These are phyloP conservation scores for Paramormyrops hopkinsi DNA, from an alignment of 2,797 vertebrate species.

Conservation along the genomic window DNA sequence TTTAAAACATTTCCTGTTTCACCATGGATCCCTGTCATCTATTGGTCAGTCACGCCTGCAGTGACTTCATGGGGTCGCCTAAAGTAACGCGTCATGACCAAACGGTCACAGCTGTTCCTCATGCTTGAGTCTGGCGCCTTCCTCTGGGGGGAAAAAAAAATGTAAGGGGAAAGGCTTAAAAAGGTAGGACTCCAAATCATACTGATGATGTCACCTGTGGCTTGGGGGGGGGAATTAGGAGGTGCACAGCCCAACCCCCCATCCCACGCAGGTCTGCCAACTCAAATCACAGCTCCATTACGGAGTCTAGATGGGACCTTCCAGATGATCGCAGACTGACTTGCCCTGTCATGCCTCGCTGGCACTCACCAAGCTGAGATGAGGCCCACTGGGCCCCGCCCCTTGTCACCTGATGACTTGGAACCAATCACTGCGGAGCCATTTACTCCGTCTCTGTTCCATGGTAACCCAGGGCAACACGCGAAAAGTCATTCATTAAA, in stretches of 20 bases:
- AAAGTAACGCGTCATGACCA: background rate
- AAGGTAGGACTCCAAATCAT: background rate
- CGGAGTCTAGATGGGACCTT: constrained; percentile 56
- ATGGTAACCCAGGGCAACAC: background rate
- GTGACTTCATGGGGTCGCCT: background rate
- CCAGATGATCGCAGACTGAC: constrained; percentile 40
- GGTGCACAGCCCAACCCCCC: background rate
- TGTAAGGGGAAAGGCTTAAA: background rate
- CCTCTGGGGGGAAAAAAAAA: background rate
- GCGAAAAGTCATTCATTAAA: background rate
- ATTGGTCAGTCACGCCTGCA: background rate
- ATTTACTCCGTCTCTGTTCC: background rate
- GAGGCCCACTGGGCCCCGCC: background rate
- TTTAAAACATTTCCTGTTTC: background rate
- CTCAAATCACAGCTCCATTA: constrained; percentile 56
- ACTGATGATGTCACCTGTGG: background rate
- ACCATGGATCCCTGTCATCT: background rate
- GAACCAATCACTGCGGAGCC: background rate
- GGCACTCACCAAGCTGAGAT: background rate
- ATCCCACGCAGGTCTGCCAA: background rate
- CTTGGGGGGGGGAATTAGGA: background rate
- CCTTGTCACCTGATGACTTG: background rate
- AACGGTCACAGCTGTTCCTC: background rate
- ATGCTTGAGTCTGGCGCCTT: background rate
- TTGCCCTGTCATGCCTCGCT: constrained; percentile 17